Evolutionary conservation across 2,888 invertebrate species (phyloP).

Genomic region (Cacoxenus indagator): DNA sequence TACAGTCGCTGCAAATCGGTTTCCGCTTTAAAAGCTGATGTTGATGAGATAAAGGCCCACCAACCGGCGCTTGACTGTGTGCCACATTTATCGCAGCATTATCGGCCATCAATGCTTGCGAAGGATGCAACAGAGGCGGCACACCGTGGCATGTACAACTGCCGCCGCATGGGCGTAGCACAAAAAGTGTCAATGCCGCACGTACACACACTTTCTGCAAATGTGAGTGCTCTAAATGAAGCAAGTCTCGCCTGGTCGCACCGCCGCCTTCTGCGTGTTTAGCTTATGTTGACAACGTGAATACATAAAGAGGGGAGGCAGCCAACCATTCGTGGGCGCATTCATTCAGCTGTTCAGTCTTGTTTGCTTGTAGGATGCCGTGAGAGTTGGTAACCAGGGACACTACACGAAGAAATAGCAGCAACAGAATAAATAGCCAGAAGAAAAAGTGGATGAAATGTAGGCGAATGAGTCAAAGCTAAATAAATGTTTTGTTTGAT

Average conservation of each 20-base stretch:
- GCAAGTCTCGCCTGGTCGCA: not conserved
- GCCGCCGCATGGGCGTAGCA: not conserved
- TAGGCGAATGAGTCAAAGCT: slow-evolving; percentile 35
- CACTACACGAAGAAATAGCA: not conserved
- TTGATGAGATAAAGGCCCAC: not conserved
- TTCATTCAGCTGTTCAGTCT: slow-evolving; percentile 14
- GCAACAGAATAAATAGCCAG: not conserved
- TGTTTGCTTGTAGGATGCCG: slow-evolving; percentile 19
- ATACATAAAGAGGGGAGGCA: slow-evolving; percentile 44
- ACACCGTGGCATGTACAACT: not conserved
- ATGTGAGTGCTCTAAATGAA: not conserved
- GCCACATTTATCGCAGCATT: not conserved
- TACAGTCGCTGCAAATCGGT: not conserved
- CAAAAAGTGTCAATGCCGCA: not conserved
- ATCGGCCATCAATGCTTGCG: not conserved
- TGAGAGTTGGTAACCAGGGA: not conserved
- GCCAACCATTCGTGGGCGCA: not conserved
- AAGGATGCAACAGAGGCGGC: slow-evolving; percentile 12
- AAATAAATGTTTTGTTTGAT: not conserved
- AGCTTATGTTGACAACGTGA: slow-evolving; percentile 46
- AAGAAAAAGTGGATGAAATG: slow-evolving; percentile 7
- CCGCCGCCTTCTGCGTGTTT: not conserved
- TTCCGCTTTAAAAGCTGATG: not conserved
- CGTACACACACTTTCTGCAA: not conserved
- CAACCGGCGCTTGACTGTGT: slow-evolving; percentile 45